Evolutionary conservation across 2,888 invertebrate species (phyloP).

Genomic region (Tanaodytes sp.): DNA sequence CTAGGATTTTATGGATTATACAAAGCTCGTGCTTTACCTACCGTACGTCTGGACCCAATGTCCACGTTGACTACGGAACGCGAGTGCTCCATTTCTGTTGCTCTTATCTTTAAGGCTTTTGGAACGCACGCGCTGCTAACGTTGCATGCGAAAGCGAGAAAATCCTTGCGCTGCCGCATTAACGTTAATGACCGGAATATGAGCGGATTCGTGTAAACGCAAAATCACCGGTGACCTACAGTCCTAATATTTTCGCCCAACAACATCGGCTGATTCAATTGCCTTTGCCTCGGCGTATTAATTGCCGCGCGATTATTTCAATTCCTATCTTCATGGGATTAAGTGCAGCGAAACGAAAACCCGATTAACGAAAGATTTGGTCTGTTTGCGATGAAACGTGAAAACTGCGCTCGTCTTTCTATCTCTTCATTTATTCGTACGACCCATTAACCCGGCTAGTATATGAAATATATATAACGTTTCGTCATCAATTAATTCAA

Average conservation of each 20-base stretch:
- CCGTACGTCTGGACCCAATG: constrained; percentile 39
- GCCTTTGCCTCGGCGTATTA: background rate
- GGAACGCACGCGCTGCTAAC: constrained; percentile 21
- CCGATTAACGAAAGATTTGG: too few species aligned
- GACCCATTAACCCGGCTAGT: too few species aligned
- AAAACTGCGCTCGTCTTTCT: too few species aligned
- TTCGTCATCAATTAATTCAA: too few species aligned
- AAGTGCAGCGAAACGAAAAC: too few species aligned
- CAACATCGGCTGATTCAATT: background rate
- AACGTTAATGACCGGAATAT: constrained; percentile 19
- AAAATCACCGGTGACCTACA: constrained; percentile 17
- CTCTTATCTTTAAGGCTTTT: constrained; percentile 34
- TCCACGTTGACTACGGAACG: constrained; percentile 37
- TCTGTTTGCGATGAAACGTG: too few species aligned
- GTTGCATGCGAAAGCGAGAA: constrained; percentile 31
- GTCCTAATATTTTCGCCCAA: background rate
- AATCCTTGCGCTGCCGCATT: constrained; percentile 31
- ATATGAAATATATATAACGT: too few species aligned
- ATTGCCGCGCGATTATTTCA: too few species aligned
- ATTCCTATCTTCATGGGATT: too few species aligned
- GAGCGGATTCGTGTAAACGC: constrained; percentile 15
- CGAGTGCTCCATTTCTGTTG: constrained; percentile 40
- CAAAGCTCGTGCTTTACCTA: constrained; percentile 43
- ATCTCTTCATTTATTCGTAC: too few species aligned
- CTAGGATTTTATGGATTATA: constrained; percentile 52